Percentiles rank a stretch among this genome's conserved stretches.
phyloP scores from a whole-genome alignment of 2,113 vertebrate genomes.

The Barnardius zonarius region DNA sequence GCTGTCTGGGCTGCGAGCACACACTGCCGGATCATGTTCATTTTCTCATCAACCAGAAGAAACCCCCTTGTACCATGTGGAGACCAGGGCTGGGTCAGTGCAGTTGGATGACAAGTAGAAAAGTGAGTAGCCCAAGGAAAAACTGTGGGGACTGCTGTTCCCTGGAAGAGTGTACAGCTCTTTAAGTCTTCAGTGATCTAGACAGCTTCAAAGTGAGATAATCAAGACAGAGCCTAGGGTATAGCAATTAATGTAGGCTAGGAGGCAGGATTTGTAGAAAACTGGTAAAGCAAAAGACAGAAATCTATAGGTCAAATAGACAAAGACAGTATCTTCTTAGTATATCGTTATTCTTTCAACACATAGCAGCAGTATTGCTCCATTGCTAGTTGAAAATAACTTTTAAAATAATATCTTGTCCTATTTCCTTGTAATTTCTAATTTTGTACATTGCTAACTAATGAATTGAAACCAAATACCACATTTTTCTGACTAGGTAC shows the following conservation, averaged over 20 bases:
- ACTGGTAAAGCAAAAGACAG: neutral
- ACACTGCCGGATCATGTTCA: too few relatives aligned
- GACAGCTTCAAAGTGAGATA: neutral
- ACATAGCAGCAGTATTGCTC: neutral
- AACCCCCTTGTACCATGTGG: accelerated
- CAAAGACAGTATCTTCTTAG: neutral
- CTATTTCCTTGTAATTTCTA: neutral
- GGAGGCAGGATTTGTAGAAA: neutral
- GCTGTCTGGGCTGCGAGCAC: too few relatives aligned
- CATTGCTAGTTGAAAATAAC: neutral
- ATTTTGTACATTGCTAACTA: neutral
- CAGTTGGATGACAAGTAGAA: neutral
- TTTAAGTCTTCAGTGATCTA: neutral
- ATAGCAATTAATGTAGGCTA: neutral
- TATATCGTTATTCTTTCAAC: neutral
- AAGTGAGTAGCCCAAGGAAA: neutral
- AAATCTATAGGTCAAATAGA: neutral
- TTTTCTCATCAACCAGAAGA: too few relatives aligned
- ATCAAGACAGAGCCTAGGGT: neutral
- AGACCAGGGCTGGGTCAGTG: neutral
- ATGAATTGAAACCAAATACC: neutral
- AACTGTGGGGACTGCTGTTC: neutral
- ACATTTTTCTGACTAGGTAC: accelerated
- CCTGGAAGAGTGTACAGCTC: neutral
- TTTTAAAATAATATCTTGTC: neutral